phyloP scores from a whole-genome alignment of 1,140 invertebrate species.

The Daktulosphaira vitifoliae region DNA sequence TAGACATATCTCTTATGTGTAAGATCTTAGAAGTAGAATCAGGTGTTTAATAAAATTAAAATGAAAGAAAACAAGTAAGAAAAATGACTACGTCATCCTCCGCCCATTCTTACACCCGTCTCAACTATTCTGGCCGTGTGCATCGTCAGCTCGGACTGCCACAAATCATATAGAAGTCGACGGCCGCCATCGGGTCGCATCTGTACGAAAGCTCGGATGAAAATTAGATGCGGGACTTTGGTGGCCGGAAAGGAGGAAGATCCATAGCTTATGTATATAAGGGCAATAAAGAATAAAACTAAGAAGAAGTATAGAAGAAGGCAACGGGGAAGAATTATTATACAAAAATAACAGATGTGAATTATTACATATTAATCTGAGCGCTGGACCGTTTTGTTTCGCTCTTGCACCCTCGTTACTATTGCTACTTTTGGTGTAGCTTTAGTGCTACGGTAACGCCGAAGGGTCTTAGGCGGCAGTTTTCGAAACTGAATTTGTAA shows the following conservation, averaged over 20 bases:
- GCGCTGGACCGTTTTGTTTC: slow-evolving; percentile 32
- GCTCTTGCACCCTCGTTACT: not conserved
- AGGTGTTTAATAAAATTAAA: slow-evolving; percentile 5
- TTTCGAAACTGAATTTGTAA: slow-evolving; percentile 35
- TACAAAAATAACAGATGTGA: slow-evolving; percentile 36
- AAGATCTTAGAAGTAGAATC: too few relatives aligned
- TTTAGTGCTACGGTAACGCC: not conserved
- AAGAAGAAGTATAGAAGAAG: slow-evolving; percentile 45
- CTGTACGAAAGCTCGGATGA: slow-evolving; percentile 27
- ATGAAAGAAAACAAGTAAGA: slow-evolving; percentile 13
- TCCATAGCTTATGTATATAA: slow-evolving; percentile 14
- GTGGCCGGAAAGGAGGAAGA: slow-evolving; percentile 25
- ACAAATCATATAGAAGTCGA: slow-evolving; percentile 15
- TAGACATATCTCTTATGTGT: too few relatives aligned
- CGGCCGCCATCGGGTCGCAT: slow-evolving; percentile 14
- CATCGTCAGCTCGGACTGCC: slow-evolving; percentile 29
- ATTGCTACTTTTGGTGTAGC: not conserved
- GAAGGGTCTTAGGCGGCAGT: not conserved
- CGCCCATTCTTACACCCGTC: too few relatives aligned
- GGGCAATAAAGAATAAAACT: slow-evolving; percentile 30
- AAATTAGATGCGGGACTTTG: slow-evolving; percentile 26
- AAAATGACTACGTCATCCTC: not conserved
- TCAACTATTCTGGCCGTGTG: not conserved
- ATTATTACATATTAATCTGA: slow-evolving; percentile 36
- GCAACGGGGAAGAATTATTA: slow-evolving; percentile 33